Evolutionary conservation across 2,888 invertebrate genomes (phyloP).

Genomic region (Polymixis flavicincta): DNA sequence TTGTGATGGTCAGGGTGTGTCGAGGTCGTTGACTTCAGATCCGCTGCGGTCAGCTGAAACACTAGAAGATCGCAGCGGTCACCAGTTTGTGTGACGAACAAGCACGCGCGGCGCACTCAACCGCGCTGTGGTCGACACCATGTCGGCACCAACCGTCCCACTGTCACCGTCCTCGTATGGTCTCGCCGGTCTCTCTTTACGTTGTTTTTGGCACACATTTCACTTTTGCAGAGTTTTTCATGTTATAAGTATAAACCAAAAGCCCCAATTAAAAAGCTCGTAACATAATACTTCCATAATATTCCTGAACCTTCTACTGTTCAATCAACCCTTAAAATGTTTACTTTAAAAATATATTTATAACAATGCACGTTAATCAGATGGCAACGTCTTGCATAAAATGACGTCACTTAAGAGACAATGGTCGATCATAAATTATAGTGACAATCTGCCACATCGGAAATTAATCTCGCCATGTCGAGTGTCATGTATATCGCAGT

Average conservation of each 20-base stretch:
- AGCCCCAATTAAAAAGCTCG: not conserved
- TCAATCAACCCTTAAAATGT: conserved; percentile 35
- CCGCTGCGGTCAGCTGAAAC: conserved; percentile 85
- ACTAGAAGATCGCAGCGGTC: conserved; percentile 82
- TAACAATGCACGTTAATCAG: conserved; percentile 74
- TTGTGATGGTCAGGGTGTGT: conserved; percentile 80
- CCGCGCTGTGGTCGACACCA: conserved; percentile 64
- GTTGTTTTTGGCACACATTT: conserved; percentile 41
- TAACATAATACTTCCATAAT: not conserved
- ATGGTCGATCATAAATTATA: conserved; percentile 89
- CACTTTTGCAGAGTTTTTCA: not conserved
- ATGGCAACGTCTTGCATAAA: conserved; percentile 79
- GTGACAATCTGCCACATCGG: conserved; percentile 88
- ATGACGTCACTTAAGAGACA: conserved; percentile 88
- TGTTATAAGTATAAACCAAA: not conserved
- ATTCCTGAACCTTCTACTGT: conserved; percentile 9
- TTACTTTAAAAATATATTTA: conserved; percentile 60
- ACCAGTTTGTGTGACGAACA: conserved; percentile 72
- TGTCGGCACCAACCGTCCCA: conserved; percentile 51
- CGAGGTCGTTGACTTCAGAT: conserved; percentile 83
- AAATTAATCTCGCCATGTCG: conserved; percentile 88
- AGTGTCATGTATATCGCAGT: conserved; percentile 83
- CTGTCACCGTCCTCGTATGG: conserved; percentile 20
- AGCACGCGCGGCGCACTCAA: conserved; percentile 61
- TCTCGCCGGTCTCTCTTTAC: conserved; percentile 5